Conservation (phyloP, 2,113 vertebrate species). For the Protobothrops mucrosquamatus region DNA sequence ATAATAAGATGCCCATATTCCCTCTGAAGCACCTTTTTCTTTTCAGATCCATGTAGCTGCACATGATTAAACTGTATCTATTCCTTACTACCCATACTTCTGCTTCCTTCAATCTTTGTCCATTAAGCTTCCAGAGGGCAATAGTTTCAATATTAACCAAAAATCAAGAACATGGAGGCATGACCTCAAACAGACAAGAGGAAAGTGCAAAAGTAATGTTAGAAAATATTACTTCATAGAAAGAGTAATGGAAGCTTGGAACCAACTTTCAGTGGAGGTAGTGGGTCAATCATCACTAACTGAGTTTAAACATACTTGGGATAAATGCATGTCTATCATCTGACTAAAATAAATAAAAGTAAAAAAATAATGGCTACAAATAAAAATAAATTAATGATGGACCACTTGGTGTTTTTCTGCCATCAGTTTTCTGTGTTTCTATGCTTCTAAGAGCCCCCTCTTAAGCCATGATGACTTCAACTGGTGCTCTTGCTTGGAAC, state of each 20-base stretch:
- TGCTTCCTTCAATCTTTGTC: background rate
- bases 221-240: background rate
- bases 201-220: background rate
- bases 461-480: background rate
- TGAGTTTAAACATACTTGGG: background rate
- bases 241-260: background rate
- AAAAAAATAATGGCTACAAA: background rate
- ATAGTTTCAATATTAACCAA: background rate
- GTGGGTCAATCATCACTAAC: background rate
- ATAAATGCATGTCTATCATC: background rate
- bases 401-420: background rate
- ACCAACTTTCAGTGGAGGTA: background rate
- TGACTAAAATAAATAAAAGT: background rate
- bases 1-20: background rate
- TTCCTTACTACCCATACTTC: background rate
- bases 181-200: background rate
- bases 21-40: background rate
- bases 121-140: background rate
- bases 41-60: background rate
- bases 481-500: background rate
- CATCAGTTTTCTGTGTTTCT: background rate
- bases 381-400: background rate
- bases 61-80: background rate
- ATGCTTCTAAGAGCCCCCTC: background rate
- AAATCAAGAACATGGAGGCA: background rate